phyloP scores from a whole-genome alignment of 2,888 invertebrate species.

The Pimpla rufipes region DNA sequence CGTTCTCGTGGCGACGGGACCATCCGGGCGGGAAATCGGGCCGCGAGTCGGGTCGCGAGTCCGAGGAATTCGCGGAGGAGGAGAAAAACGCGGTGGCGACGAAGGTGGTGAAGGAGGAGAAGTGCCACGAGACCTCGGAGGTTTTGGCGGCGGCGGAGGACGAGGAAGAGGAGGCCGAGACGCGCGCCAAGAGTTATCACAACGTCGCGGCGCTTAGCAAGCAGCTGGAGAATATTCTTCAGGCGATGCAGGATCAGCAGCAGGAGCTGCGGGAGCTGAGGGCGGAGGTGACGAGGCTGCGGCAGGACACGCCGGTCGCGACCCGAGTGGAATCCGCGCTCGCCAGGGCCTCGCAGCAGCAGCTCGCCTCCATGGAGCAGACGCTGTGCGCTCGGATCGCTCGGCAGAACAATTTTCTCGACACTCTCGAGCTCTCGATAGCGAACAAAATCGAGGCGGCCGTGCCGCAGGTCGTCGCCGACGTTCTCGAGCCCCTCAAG shows the following conservation, averaged over 20 bases:
- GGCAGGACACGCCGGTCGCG: conserved; percentile 79
- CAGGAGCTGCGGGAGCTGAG: conserved; percentile 80
- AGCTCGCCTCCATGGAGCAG: conserved; percentile 79
- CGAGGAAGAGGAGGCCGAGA: conserved; percentile 65
- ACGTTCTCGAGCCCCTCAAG: conserved; percentile 91
- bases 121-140: conserved; percentile 10
- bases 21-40: conserved; percentile 50
- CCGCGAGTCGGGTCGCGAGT: conserved; percentile 55
- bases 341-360: conserved; percentile 79
- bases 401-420: conserved; percentile 79
- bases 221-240: conserved; percentile 80
- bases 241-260: conserved; percentile 80
- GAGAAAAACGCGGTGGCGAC: conserved; percentile 36
- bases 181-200: conserved; percentile 72
- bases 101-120: conserved; percentile 70
- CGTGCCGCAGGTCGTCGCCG: conserved; percentile 88
- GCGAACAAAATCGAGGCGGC: conserved; percentile 86
- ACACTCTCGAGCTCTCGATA: conserved; percentile 84
- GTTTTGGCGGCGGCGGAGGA: conserved; percentile 70
- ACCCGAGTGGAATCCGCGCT: conserved; percentile 79
- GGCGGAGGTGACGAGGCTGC: conserved; percentile 77
- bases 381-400: conserved; percentile 78
- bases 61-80: conserved; percentile 69
- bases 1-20: conserved; percentile 58
- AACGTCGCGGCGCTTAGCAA: conserved; percentile 75